Conservation (phyloP, 1,140 invertebrate species). For the Sarcophaga bullata region DNA sequence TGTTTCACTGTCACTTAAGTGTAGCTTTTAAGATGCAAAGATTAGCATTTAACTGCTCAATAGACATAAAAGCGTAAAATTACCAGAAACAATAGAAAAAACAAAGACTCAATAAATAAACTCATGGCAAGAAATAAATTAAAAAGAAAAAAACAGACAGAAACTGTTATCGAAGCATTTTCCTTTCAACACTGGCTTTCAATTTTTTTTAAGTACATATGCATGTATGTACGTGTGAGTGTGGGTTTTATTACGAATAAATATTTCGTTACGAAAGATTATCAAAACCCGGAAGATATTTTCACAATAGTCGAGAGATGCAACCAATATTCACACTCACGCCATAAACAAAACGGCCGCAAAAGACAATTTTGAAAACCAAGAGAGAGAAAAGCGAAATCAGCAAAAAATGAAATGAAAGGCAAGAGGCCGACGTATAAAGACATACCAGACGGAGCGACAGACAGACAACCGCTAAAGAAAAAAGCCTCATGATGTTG, state of each 20-base stretch:
- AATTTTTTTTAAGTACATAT: not conserved
- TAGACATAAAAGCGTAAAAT: not conserved
- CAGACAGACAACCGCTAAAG: not conserved
- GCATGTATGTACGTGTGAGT: no score
- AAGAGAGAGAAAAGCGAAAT: conserved; percentile 1
- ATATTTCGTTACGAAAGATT: conserved; percentile 4
- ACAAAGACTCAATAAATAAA: not conserved
- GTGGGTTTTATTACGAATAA: not conserved
- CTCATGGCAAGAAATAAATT: not conserved
- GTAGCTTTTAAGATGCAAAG: not conserved
- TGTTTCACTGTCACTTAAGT: not conserved
- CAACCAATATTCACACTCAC: not conserved
- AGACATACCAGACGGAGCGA: not conserved
- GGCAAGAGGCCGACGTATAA: not conserved
- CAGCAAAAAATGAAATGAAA: not conserved
- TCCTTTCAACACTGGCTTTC: not conserved
- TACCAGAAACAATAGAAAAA: not conserved
- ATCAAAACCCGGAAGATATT: conserved; percentile 20
- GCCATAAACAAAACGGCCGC: not conserved
- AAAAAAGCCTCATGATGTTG: not conserved
- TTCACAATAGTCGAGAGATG: not conserved
- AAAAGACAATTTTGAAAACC: not conserved
- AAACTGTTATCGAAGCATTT: not conserved
- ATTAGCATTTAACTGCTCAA: not conserved
- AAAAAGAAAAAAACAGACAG: not conserved